Evolutionary conservation across 2,113 vertebrate species (phyloP).

Genomic region (Daubentonia madagascariensis): DNA sequence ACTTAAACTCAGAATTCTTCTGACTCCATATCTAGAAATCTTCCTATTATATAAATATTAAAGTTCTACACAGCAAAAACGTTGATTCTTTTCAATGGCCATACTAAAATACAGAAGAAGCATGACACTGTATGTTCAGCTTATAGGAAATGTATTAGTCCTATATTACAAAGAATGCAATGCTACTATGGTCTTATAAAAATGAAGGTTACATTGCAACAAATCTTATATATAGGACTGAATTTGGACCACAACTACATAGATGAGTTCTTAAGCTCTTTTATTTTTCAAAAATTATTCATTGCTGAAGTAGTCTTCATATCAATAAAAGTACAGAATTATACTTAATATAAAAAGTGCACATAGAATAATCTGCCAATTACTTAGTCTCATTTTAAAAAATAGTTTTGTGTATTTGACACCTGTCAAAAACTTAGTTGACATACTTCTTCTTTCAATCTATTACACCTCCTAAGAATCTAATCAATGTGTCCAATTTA

Average conservation of each 20-base stretch:
- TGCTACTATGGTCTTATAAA: neutral
- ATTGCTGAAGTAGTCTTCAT: neutral
- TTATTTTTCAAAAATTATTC: constrained; percentile 11
- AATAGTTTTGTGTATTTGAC: constrained; percentile 64
- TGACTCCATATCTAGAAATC: neutral
- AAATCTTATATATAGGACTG: neutral
- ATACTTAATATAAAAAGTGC: constrained; percentile 36
- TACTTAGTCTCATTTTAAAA: constrained; percentile 60
- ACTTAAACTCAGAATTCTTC: neutral
- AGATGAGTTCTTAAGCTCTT: neutral
- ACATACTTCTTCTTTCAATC: constrained; percentile 67
- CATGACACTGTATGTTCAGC: neutral
- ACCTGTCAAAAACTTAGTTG: constrained; percentile 74
- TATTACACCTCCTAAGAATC: constrained; percentile 68
- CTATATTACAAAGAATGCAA: neutral
- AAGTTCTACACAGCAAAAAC: neutral
- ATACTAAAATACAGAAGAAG: neutral
- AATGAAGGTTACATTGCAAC: neutral
- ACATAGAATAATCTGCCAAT: constrained; percentile 51
- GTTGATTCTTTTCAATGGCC: neutral
- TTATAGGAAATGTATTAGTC: neutral
- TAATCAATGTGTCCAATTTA: constrained; percentile 79
- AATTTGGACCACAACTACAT: neutral
- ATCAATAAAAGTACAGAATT: constrained; percentile 31
- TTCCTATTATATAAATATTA: neutral